phyloP scores from a whole-genome alignment of 2,888 invertebrate species.

The Lasius platythorax region DNA sequence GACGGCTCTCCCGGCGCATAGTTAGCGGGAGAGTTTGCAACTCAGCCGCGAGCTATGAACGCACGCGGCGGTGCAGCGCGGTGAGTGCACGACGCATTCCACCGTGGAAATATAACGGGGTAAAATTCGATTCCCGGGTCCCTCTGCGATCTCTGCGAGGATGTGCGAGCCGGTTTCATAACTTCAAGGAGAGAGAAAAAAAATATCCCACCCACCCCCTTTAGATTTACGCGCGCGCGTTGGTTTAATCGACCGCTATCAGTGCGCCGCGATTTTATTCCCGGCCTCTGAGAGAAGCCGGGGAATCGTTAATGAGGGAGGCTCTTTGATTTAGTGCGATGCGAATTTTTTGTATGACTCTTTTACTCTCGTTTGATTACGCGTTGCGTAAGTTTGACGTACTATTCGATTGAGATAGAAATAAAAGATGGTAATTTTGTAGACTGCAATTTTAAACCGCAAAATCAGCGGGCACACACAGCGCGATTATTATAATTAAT shows the following conservation, averaged over 20 bases:
- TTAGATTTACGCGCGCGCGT: constrained; percentile 3
- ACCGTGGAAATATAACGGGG: constrained; percentile 53
- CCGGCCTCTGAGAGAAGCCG: background rate
- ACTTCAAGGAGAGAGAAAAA: constrained; percentile 40
- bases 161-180: constrained; percentile 11
- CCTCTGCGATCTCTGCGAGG: constrained; percentile 35
- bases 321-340: constrained; percentile 45
- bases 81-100: constrained; percentile 54
- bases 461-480: background rate
- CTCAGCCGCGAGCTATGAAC: constrained; percentile 71
- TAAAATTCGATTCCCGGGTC: constrained; percentile 44
- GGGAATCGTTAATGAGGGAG: constrained; percentile 40
- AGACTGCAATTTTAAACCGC: background rate
- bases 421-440: constrained; percentile 15
- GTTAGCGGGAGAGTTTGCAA: constrained; percentile 72
- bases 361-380: constrained; percentile 27
- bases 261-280: constrained; percentile 26
- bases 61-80: constrained; percentile 33
- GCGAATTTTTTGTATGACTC: constrained; percentile 7
- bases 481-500: background rate
- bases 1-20: constrained; percentile 78
- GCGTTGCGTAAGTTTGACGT: background rate
- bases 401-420: constrained; percentile 20
- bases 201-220: background rate
- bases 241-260: constrained; percentile 49